Evolutionary conservation across 2,888 invertebrate species (phyloP).

Genomic region (Piscicola geometra): DNA sequence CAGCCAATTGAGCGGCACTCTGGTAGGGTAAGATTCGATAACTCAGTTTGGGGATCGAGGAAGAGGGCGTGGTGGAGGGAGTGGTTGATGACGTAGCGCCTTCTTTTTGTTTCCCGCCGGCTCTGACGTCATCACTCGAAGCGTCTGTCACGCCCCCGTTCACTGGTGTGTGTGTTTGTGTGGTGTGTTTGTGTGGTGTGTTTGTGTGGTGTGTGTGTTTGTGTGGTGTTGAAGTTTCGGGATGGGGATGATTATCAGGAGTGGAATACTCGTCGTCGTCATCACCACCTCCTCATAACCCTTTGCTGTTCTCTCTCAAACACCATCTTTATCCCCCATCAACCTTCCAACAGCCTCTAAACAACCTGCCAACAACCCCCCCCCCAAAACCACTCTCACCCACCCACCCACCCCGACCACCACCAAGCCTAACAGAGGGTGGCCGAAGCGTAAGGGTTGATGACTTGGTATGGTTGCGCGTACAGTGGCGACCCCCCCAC

Average conservation of each 20-base stretch:
- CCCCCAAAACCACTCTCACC: neutral
- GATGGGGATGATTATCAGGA: no score
- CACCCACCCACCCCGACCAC: no score
- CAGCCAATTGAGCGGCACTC: neutral
- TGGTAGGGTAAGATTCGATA: slow-evolving; percentile 4
- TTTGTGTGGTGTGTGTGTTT: no score
- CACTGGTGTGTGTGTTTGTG: no score
- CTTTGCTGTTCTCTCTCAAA: no score
- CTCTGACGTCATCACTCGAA: neutral
- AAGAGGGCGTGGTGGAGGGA: neutral
- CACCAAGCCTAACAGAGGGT: neutral
- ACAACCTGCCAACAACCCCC: no score
- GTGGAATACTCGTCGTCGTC: no score
- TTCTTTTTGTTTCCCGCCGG: neutral
- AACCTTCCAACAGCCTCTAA: no score
- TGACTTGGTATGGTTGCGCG: neutral
- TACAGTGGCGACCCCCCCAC: neutral
- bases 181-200: no score
- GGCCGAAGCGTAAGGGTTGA: slow-evolving; percentile 9
- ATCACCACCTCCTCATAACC: no score
- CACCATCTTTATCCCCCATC: no score
- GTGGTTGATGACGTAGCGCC: neutral
- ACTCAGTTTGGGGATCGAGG: neutral
- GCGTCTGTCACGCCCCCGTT: neutral
- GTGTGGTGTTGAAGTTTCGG: no score